Conservation (phyloP, 1,140 invertebrate species). For the Saxidomus purpurata region DNA sequence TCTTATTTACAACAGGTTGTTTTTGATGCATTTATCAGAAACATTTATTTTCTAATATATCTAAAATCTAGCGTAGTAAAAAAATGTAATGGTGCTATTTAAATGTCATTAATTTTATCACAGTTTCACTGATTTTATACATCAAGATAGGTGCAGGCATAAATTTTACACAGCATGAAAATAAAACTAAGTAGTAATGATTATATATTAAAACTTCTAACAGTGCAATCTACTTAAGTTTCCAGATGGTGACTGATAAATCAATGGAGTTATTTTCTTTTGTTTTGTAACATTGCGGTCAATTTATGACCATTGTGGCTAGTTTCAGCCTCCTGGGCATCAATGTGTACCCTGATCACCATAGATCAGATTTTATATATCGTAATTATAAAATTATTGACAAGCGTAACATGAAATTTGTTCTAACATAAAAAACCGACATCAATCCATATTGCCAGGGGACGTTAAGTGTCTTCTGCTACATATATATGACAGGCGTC, state of each 20-base stretch:
- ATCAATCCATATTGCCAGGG: not conserved
- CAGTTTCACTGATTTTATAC: not conserved
- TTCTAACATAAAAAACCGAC: not conserved
- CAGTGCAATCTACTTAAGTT: not conserved
- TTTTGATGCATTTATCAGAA: too few species aligned
- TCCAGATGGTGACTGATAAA: not conserved
- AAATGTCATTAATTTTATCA: not conserved
- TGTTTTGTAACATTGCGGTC: not conserved
- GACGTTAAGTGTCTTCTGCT: not conserved
- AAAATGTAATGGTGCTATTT: too few species aligned
- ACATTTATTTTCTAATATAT: too few species aligned
- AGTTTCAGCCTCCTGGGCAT: conserved; percentile 16
- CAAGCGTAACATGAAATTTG: conserved; percentile 1
- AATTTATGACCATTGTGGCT: not conserved
- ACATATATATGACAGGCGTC: not conserved
- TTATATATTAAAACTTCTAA: not conserved
- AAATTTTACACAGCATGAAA: not conserved
- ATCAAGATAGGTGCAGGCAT: not conserved
- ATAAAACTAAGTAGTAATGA: not conserved
- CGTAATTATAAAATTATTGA: conserved; percentile 36
- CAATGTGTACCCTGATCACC: not conserved
- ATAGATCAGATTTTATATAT: not conserved
- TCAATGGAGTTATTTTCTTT: not conserved
- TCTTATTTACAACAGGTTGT: too few species aligned
- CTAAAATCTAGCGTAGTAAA: too few species aligned